These are phyloP conservation scores for Sciurus niger DNA, from an alignment of 2,113 vertebrate genomes.

Conservation along the genomic window DNA sequence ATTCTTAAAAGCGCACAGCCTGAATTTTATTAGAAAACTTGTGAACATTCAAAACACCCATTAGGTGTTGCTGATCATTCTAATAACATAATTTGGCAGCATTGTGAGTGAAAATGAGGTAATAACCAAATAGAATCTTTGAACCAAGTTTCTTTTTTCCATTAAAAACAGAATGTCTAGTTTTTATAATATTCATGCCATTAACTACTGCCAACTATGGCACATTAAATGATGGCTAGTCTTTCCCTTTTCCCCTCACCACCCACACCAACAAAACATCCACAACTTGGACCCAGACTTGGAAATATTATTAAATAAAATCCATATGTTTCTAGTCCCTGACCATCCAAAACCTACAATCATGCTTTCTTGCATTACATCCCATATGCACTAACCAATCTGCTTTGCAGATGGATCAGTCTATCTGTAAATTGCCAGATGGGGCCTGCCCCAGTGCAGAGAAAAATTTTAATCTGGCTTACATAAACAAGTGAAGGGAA, in stretches of 20 bases:
- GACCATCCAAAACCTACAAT: constrained; percentile 4
- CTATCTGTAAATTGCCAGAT: constrained; percentile 40
- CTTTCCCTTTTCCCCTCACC: constrained; percentile 65
- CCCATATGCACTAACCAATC: constrained; percentile 16
- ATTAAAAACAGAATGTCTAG: constrained; percentile 78
- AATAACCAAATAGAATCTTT: constrained; percentile 84
- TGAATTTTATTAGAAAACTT: constrained; percentile 81
- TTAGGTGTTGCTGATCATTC: constrained; percentile 76
- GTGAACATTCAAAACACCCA: constrained; percentile 80
- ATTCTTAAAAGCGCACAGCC: constrained; percentile 55
- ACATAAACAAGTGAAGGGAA: constrained; percentile 20
- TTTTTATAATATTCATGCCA: constrained; percentile 75
- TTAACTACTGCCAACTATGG: constrained; percentile 79
- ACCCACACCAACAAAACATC: constrained; percentile 65
- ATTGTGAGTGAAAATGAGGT: constrained; percentile 86
- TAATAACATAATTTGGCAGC: constrained; percentile 80
- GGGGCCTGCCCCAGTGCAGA: background rate
- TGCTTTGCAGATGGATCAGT: constrained; percentile 6
- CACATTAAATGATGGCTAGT: constrained; percentile 82
- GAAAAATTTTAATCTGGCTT: constrained; percentile 18
- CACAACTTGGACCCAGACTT: constrained; percentile 58
- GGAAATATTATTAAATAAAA: constrained; percentile 75
- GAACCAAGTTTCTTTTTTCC: constrained; percentile 80
- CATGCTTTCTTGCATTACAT: background rate
- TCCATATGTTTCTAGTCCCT: constrained; percentile 13